Conservation (phyloP, 2,888 invertebrate genomes). For the Parapristionchus giblindavisi region DNA sequence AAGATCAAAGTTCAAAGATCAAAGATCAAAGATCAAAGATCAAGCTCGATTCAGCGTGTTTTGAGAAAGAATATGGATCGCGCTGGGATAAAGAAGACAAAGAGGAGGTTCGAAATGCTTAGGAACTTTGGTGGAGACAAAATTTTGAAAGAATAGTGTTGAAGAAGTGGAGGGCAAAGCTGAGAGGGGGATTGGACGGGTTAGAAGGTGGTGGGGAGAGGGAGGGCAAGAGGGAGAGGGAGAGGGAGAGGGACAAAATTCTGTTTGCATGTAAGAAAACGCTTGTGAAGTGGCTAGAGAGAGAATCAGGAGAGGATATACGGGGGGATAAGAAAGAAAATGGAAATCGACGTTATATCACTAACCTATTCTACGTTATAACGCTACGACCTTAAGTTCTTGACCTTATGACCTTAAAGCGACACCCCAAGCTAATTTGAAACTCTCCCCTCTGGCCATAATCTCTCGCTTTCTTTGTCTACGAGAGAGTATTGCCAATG, state of each 20-base stretch:
- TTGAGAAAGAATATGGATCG: no score
- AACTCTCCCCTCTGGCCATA: no score
- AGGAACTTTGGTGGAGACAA: no score
- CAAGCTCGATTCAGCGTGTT: no score
- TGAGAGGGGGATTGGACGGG: slow-evolving; percentile 1
- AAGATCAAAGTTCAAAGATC: no score
- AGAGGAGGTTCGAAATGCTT: slow-evolving; percentile 1
- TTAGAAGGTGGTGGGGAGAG: slow-evolving; percentile 70
- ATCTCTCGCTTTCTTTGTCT: no score
- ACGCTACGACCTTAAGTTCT: no score
- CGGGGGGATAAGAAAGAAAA: neutral
- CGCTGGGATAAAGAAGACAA: neutral
- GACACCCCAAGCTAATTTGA: no score
- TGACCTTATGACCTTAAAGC: no score
- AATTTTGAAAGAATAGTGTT: slow-evolving; percentile 76
- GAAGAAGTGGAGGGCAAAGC: slow-evolving; percentile 3
- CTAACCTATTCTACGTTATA: no score
- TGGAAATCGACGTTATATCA: slow-evolving; percentile 78
- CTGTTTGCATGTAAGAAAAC: slow-evolving; percentile 21
- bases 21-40: no score
- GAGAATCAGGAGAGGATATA: slow-evolving; percentile 30
- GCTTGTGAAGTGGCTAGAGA: slow-evolving; percentile 28
- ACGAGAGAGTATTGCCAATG: no score
- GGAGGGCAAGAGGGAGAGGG: neutral
- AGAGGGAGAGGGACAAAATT: slow-evolving; percentile 5